Conservation (phyloP, 2,888 invertebrate species). For the Drosophila niveifrons region DNA sequence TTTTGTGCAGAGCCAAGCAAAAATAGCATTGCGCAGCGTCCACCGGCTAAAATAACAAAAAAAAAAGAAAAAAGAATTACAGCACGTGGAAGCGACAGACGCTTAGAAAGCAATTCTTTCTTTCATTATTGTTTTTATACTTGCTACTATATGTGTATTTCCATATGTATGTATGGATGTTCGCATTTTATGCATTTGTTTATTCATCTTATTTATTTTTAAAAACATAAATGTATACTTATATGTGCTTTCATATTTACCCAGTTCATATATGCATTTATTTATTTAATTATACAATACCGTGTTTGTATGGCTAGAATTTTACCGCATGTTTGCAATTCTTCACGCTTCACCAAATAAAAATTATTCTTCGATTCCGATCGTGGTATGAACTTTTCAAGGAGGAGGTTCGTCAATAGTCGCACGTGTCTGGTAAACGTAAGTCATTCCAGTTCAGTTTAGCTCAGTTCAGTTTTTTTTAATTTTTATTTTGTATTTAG, state of each 20-base stretch:
- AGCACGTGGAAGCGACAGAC: conserved; percentile 14
- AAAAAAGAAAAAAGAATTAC: background rate
- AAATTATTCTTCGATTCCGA: background rate
- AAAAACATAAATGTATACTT: background rate
- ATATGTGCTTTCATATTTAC: conserved; percentile 2
- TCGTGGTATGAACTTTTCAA: background rate
- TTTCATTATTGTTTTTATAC: background rate
- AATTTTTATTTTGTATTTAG: background rate
- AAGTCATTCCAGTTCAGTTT: background rate
- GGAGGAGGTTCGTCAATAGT: background rate
- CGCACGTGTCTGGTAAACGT: background rate
- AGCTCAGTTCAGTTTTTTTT: no score
- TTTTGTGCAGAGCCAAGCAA: conserved; percentile 14
- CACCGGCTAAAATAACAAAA: background rate
- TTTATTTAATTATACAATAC: conserved; percentile 15
- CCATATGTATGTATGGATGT: background rate
- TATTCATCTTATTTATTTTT: conserved; percentile 13
- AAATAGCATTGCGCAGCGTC: conserved; percentile 12
- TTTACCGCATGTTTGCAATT: conserved; percentile 9
- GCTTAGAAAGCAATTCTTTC: background rate
- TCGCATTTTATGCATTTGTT: conserved; percentile 1
- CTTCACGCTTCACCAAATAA: conserved; percentile 9
- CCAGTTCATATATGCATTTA: conserved; percentile 14
- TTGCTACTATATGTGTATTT: background rate
- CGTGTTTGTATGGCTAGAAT: conserved; percentile 9